Evolutionary conservation across 2,113 vertebrate genomes (phyloP), one percentile per base, ranked within the genome.

Genomic region (Nothocercus julius): DNA sequence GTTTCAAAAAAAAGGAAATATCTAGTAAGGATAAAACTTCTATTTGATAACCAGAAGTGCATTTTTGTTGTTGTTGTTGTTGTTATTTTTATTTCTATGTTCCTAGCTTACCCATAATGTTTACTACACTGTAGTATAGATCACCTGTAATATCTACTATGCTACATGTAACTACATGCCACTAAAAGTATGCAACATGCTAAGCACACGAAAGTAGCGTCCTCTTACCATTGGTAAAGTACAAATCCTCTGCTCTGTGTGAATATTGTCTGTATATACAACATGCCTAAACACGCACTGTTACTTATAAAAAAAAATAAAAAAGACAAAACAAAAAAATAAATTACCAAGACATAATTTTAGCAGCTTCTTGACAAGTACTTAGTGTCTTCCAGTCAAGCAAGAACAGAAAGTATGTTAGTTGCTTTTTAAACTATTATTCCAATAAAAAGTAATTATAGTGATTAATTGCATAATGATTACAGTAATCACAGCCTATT

Each of bases 381-480:
- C 80, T 95, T 96, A 93, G 96, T 72, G 70, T 94, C 79, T 97
- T 95, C 95, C 85, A 97, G 94, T 95, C 87, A 97, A 94, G 93
- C 82, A 91, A 95, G 82, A 95, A 87, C 59, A 93, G 89, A 92
- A 96, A 97, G 92, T 89, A 95, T 95, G 97, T 95, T 97, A 96
- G 82, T 94, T 92, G 90, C 76, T 96, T 97, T 96, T 97, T 90
- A 96, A 96, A 95, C 89, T 95, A 97, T 95, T 95, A 96, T 96
- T 93, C 94, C 95, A 97, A 97, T 97, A 97, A 96, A 96, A 97
- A 95, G 96, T 97, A 97, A 97, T 97, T 97, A 97, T 94, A 97
- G 96, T 97, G 97, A 97, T 97, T 97, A 97, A 97, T 97, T 97
- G 97, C 95, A 95, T 96, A 97, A 97, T 97, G 97, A 97, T 97